Base-by-base conservation (phyloP, 2,113 vertebrate species). In the Symphodus melops region DNA sequence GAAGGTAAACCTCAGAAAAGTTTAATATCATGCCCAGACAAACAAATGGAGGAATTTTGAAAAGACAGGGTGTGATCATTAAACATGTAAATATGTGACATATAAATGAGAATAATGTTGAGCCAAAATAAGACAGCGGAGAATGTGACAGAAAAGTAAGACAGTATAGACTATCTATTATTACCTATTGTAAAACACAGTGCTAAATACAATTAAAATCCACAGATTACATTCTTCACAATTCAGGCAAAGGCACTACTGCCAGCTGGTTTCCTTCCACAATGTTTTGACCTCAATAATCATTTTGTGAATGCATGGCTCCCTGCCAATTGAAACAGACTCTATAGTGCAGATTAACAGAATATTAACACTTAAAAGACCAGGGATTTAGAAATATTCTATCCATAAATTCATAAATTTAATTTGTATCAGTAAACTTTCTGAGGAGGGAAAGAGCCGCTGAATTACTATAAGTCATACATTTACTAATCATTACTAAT, bases 1-100 rank as follows among this genome's bases (percentile, higher is more conserved):
- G 96, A 95, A 96, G 95, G 96, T 96, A 92, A 71, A 87, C 10
- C 57, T 41, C 65, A 51, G 23, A 37, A 0, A 0, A 20, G 25
- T 61, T 75, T 21, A 61, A 48, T 58, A 46, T 64, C 54, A 52
- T 12, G 58, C 73, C 46, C 37, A 41, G 14, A 49, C 4, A 9
- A 46, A 44, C 41, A 19, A 39, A 44, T 8, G 9, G 19, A 46
- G 59, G 17, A 0, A 44, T 10, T 0, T 33, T 20, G 55, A 28
- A 41, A 11, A 5, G 7, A 20, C 17, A 41, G 39, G 25, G 41
- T 44, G 54, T 60, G 9, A 11, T 25, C 36, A 5, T 19, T 36
- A 4, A 20, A 37, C 41, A 63, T 61, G 46, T 51, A 56, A 23
- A 37, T 0, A 53, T 17, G 0, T 1, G 11, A 51, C 55, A 16